Evolutionary conservation across 92 coral and sea anemone species (phyloP).

Genomic region (Porites evermanni): DNA sequence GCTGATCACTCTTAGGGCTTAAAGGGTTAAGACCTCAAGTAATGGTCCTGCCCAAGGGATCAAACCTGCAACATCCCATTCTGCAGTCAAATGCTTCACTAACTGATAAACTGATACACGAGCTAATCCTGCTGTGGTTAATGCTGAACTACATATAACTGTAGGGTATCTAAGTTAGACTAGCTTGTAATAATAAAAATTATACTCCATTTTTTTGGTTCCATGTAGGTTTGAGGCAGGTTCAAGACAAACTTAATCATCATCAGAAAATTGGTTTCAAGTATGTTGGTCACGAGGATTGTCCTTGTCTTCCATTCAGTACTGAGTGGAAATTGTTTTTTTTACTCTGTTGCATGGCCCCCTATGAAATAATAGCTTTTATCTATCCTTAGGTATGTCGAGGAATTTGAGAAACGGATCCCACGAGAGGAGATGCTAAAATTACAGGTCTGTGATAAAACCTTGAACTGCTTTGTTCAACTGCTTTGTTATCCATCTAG

Average conservation of each 20-base stretch:
- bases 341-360: neutral
- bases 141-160: too few relatives aligned
- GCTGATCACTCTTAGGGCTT: too few relatives aligned
- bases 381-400: constrained; percentile 69
- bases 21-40: too few relatives aligned
- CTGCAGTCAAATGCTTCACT: too few relatives aligned
- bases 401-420: constrained; percentile 89
- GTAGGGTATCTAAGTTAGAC: too few relatives aligned
- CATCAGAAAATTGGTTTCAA: constrained; percentile 95
- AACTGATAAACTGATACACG: too few relatives aligned
- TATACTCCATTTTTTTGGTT: neutral
- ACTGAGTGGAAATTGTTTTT: neutral
- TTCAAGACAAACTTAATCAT: constrained; percentile 78
- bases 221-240: constrained; percentile 80
- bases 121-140: too few relatives aligned
- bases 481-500: too few relatives aligned
- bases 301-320: neutral
- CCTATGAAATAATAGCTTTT: neutral
- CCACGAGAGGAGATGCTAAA: constrained; percentile 90
- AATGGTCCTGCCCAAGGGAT: too few relatives aligned
- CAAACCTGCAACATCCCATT: too few relatives aligned
- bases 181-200: too few relatives aligned
- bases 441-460: constrained; percentile 65
- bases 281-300: constrained; percentile 44
- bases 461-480: too few relatives aligned